phyloP scores from a whole-genome alignment of 2,888 invertebrate genomes.

The Ophraella communa region DNA sequence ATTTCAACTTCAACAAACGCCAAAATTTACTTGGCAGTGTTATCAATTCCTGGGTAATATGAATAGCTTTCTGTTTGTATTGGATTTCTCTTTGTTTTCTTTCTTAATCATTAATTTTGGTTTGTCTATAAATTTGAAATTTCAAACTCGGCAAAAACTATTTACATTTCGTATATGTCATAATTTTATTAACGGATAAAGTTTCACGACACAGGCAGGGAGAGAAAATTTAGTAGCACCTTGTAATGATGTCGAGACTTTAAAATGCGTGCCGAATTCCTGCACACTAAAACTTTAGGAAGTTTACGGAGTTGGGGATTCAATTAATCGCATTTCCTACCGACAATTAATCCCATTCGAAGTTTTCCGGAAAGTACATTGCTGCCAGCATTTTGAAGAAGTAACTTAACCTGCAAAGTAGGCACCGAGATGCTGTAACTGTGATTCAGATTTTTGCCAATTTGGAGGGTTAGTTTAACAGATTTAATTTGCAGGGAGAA shows the following conservation, averaged over 20 bases:
- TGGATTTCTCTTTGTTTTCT: no score
- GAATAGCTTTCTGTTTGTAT: no score
- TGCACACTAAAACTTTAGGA: slow-evolving; percentile 8
- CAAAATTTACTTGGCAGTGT: no score
- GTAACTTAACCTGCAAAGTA: not conserved
- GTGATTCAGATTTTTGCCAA: no score
- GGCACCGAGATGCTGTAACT: no score
- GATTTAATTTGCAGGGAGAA: no score
- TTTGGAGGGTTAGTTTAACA: no score
- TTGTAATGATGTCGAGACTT: not conserved
- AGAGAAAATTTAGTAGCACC: not conserved
- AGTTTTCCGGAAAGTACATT: slow-evolving; percentile 10
- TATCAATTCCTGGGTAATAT: no score
- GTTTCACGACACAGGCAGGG: not conserved
- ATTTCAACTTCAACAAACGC: no score
- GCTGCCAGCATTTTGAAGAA: not conserved
- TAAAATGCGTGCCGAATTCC: slow-evolving; percentile 5
- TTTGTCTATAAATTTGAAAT: not conserved
- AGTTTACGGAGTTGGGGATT: slow-evolving; percentile 18
- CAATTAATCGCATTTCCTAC: slow-evolving; percentile 23
- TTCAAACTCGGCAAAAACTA: not conserved
- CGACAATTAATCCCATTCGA: slow-evolving; percentile 22
- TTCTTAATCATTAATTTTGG: no score
- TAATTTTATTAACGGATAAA: not conserved
- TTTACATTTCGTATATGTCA: not conserved